Base-by-base conservation (phyloP, 2,888 invertebrate genomes). In the Dryocosmus kuriphilus region DNA sequence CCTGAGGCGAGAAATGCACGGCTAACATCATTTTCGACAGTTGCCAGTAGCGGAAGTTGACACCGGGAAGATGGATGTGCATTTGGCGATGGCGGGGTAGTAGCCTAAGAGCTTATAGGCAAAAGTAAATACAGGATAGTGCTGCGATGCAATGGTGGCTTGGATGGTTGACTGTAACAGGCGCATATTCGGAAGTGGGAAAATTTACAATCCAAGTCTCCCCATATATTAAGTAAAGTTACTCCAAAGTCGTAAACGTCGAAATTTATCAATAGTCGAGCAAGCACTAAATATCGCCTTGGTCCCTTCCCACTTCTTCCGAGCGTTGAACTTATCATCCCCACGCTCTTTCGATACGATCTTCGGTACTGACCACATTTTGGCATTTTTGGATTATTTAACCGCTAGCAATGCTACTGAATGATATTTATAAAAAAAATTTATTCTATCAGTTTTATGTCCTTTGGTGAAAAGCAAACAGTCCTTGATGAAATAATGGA, bases 251-350 rank as follows among this genome's bases (percentile, higher is more conserved):
- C 88, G 90, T 90, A 90, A 90, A 90, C 80, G 88, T 89, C 89
- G 85, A 87, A 88, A 89, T 90, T 89, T 88, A 90, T 90, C 89
- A 89, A 89, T 89, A 88, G 88, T 84, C 77, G 83, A 79, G 79
- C 80, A 79, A 81, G 84, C 83, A 83, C 82, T 85, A 86, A 86
- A 87, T 87, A 89, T 86, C 84, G 80, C 76, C 79, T 74, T 75
- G 74, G 74, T 75, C 75, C 60, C 77, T 41, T 41, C 41, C 38
- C 30, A 30, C 63, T 73, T 60, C 41, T 65, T 55, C 61, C 46
- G 74, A 8, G 27, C 62, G 76, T 75, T 71, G 41, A n/a, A 35
- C 63, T 67, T 75, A 67, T 57, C 55, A 27, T 62, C 24, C 46
- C 19, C 60, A 41, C 35, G n/a, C 65, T 75, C 82, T 85, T 82